Conservation (phyloP, 2,113 vertebrate genomes). For the Syngnathus scovelli region DNA sequence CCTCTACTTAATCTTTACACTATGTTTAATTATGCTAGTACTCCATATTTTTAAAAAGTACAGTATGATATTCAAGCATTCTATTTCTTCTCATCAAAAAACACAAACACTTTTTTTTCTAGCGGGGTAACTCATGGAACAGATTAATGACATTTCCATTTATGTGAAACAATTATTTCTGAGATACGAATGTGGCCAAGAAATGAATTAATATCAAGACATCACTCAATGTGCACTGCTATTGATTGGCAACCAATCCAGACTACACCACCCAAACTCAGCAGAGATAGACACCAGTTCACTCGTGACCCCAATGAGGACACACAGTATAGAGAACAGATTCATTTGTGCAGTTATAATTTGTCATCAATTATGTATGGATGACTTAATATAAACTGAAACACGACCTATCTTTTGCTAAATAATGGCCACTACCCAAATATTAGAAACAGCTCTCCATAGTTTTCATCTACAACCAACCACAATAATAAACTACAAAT, state of each 20-base stretch:
- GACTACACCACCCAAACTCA: not conserved
- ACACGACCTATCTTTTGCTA: not conserved
- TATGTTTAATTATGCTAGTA: not conserved
- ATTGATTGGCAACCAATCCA: not conserved
- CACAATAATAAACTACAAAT: not conserved
- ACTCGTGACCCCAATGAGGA: not conserved
- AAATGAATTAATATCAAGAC: not conserved
- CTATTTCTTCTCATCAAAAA: not conserved
- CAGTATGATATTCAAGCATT: not conserved
- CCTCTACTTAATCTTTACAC: not conserved
- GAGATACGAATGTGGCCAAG: not conserved
- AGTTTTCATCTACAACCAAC: not conserved
- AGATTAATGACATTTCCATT: not conserved
- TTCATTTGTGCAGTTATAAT: not conserved
- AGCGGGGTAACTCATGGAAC: not conserved
- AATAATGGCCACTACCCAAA: not conserved
- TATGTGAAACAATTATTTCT: not conserved
- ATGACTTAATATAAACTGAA: not conserved
- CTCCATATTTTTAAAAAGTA: not conserved
- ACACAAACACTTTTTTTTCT: not conserved
- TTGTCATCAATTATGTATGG: not conserved
- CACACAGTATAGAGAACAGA: not conserved
- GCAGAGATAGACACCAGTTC: not conserved
- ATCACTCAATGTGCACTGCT: not conserved
- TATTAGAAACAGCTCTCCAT: not conserved